Evolutionary conservation across 2,797 vertebrate genomes (phyloP).

Genomic region (Merluccius polli): DNA sequence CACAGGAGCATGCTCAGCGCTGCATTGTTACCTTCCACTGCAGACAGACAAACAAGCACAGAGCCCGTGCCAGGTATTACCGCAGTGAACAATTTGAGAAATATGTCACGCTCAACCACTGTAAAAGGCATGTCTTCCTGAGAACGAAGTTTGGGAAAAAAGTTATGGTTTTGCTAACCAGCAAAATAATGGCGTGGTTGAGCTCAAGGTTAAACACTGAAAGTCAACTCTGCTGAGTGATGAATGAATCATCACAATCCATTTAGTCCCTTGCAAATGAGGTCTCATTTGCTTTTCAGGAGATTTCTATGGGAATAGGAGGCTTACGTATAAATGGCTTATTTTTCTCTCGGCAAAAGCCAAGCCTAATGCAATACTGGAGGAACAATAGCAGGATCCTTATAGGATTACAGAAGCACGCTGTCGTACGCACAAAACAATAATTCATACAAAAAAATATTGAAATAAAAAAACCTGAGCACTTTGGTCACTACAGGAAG

Average conservation of each 20-base stretch:
- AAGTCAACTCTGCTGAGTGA: constrained; percentile 15
- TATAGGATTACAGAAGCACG: constrained; percentile 5
- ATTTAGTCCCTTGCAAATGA: constrained; percentile 5
- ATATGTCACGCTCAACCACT: constrained; percentile 1
- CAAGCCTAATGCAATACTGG: constrained; percentile 1
- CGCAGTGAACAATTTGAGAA: not conserved
- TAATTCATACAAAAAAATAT: not conserved
- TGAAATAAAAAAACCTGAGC: not conserved
- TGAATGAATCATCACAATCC: constrained; percentile 15
- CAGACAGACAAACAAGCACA: not conserved
- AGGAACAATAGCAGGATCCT: constrained; percentile 3
- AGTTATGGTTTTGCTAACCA: constrained; percentile 14
- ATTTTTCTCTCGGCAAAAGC: constrained; percentile 6
- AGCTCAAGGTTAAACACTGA: constrained; percentile 34
- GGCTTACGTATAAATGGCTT: constrained; percentile 6
- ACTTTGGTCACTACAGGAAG: not conserved
- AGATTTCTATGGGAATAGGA: constrained; percentile 3
- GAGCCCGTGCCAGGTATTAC: not conserved
- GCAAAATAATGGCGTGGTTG: constrained; percentile 10
- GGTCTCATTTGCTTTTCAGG: constrained; percentile 8
- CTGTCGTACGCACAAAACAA: not conserved
- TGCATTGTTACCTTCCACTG: not conserved
- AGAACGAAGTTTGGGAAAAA: not conserved
- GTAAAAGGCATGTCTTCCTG: not conserved
- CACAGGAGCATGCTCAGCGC: not conserved